A percentile compares a stretch with the other conserved stretches of the same genome.
Evolutionary conservation across 2,888 invertebrate species (phyloP).

Genomic region (Autographa pulchrina): DNA sequence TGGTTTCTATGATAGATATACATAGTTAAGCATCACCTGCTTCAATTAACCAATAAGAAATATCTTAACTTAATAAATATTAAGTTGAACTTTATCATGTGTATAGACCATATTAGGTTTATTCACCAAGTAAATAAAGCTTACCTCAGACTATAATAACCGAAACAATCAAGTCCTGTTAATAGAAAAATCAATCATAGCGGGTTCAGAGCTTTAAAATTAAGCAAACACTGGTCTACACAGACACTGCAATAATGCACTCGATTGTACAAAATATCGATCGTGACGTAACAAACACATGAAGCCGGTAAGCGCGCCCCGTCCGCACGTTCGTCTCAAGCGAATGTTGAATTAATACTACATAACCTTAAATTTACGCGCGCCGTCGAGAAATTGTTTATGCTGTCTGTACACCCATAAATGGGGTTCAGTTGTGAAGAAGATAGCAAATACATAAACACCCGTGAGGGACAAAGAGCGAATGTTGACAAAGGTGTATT

Average conservation of each 20-base stretch:
- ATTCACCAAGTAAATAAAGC: constrained; percentile 22
- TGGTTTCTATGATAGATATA: background rate
- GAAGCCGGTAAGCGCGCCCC: constrained; percentile 61
- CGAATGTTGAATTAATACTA: constrained; percentile 86
- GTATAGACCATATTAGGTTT: too few species aligned
- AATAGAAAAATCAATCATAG: constrained; percentile 70
- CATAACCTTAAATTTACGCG: constrained; percentile 88
- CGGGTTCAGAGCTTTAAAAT: constrained; percentile 56
- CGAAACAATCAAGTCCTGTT: constrained; percentile 71
- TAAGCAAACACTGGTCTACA: constrained; percentile 64
- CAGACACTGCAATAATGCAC: constrained; percentile 75
- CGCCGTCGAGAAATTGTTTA: constrained; percentile 84
- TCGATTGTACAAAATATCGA: constrained; percentile 79
- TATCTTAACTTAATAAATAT: background rate
- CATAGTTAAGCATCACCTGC: constrained; percentile 6
- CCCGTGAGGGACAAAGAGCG: constrained; percentile 69
- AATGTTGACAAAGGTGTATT: constrained; percentile 71
- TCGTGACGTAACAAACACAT: constrained; percentile 75
- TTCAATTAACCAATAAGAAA: constrained; percentile 16
- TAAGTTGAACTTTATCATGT: too few species aligned
- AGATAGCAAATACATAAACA: constrained; percentile 67
- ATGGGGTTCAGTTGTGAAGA: constrained; percentile 81
- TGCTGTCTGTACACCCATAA: constrained; percentile 81
- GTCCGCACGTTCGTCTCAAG: constrained; percentile 76
- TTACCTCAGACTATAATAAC: constrained; percentile 58